Evolutionary conservation across 2,113 vertebrate genomes (phyloP).

Genomic region (Callaeas wilsoni): DNA sequence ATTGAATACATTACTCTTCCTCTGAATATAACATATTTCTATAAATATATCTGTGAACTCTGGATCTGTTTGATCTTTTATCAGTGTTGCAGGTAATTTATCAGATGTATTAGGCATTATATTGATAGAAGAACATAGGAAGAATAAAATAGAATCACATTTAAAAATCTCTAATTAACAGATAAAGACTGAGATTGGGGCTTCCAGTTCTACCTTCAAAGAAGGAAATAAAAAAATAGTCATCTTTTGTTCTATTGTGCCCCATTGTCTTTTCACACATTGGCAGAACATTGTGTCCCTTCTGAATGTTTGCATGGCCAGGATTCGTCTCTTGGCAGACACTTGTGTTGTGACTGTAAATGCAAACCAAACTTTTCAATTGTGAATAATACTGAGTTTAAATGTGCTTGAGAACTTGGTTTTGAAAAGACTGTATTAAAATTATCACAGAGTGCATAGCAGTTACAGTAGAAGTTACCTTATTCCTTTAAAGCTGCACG

Average conservation of each 20-base stretch:
- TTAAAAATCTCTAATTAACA: not conserved
- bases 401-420: not conserved
- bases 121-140: not conserved
- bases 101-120: not conserved
- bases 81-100: not conserved
- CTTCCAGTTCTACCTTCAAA: not conserved
- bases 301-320: not conserved
- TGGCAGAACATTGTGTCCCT: not conserved
- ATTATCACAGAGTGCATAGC: not conserved
- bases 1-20: not conserved
- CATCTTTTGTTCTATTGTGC: not conserved
- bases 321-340: not conserved
- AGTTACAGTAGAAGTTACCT: not conserved
- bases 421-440: not conserved
- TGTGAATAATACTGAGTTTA: not conserved
- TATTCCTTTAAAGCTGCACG: not conserved
- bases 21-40: not conserved
- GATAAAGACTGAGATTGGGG: not conserved
- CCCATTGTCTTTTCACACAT: not conserved
- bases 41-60: not conserved
- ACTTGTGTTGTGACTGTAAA: not conserved
- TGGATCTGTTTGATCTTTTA: not conserved
- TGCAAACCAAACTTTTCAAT: not conserved
- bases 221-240: not conserved
- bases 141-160: not conserved